Conservation (phyloP, 2,888 invertebrate species). For the Acrocera orbiculus region DNA sequence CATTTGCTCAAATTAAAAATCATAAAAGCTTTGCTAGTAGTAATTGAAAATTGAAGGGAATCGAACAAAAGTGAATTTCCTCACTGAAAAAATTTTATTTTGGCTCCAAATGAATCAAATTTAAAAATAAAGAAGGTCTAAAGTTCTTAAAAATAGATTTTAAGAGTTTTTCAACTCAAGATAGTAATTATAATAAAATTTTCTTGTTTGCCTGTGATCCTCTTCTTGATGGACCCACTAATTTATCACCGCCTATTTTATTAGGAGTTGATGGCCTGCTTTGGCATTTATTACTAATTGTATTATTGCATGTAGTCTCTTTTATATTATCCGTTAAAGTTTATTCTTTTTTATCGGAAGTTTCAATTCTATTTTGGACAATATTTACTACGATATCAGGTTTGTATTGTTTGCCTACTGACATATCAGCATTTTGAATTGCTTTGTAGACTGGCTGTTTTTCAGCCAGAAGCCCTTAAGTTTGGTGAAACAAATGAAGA, state of each 20-base stretch:
- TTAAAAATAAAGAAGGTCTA: too few species aligned
- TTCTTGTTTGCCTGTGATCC: slow-evolving; percentile 15
- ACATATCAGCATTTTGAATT: slow-evolving; percentile 18
- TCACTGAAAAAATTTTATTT: too few species aligned
- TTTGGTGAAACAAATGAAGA: slow-evolving; percentile 34
- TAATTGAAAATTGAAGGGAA: too few species aligned
- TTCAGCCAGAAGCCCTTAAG: slow-evolving; percentile 24
- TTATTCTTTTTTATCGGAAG: background rate
- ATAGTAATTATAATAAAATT: too few species aligned
- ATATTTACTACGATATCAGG: slow-evolving; percentile 8
- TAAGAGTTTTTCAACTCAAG: too few species aligned
- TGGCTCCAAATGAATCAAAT: too few species aligned
- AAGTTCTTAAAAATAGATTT: too few species aligned
- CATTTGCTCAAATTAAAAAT: too few species aligned
- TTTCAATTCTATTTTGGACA: background rate
- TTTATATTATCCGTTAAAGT: slow-evolving; percentile 1
- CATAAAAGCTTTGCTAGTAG: too few species aligned
- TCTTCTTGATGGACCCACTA: slow-evolving; percentile 13
- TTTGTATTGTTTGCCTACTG: slow-evolving; percentile 14
- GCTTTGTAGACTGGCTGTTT: too few species aligned
- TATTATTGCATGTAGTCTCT: background rate
- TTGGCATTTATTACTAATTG: background rate
- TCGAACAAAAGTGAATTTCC: too few species aligned
- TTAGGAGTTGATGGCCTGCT: slow-evolving; percentile 7
- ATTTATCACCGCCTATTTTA: slow-evolving; percentile 1